These are phyloP conservation scores for Dipodomys stephensi DNA, from an alignment of 2,113 vertebrate species.

Conservation along the genomic window DNA sequence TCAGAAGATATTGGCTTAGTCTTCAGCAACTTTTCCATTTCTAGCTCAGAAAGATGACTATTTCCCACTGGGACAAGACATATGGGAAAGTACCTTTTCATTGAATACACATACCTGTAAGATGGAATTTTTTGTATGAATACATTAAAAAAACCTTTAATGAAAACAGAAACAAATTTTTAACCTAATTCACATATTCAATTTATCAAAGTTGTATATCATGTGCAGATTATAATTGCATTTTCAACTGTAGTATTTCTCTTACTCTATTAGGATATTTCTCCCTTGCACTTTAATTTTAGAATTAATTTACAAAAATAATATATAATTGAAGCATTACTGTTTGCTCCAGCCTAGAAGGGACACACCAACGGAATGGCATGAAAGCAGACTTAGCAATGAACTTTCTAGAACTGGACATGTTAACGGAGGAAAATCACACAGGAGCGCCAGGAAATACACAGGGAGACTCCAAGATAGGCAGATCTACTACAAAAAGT, in stretches of 20 bases:
- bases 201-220: not conserved
- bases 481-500: not conserved
- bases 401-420: not conserved
- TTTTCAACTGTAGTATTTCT: not conserved
- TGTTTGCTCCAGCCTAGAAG: not conserved
- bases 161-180: not conserved
- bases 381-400: not conserved
- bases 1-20: not conserved
- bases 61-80: not conserved
- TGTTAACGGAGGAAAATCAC: not conserved
- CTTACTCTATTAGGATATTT: slow-evolving; percentile 22
- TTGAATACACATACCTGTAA: not conserved
- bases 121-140: not conserved
- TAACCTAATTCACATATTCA: not conserved
- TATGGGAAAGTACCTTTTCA: not conserved
- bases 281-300: not conserved
- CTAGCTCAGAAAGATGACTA: not conserved
- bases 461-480: not conserved
- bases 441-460: not conserved
- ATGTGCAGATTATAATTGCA: not conserved
- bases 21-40: not conserved
- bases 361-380: not conserved
- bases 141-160: slow-evolving; percentile 7
- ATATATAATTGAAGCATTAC: not conserved
- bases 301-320: not conserved